These are phyloP conservation scores for Syngnathoides biaculeatus DNA, from an alignment of 2,113 vertebrate genomes.

Conservation along the genomic window DNA sequence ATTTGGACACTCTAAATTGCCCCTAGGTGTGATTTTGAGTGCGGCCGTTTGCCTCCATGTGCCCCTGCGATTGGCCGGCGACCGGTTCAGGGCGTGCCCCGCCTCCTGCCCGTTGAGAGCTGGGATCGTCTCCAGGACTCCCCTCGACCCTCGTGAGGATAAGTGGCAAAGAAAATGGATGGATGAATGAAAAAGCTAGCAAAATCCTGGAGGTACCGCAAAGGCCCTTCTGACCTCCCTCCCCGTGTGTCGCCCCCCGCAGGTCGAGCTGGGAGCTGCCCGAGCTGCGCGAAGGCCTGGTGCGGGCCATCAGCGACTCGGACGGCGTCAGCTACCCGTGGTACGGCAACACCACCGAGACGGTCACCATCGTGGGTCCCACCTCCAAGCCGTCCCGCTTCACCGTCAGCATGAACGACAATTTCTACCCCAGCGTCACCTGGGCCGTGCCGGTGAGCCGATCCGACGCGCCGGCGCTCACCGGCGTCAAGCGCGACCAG, in stretches of 20 bases:
- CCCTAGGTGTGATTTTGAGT: too few relatives aligned
- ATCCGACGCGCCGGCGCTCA: slow-evolving; percentile 90
- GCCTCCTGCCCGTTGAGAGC: too few relatives aligned
- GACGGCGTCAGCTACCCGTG: slow-evolving; percentile 98
- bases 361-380: slow-evolving; percentile 90
- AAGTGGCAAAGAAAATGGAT: too few relatives aligned
- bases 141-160: too few relatives aligned
- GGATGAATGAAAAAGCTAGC: too few relatives aligned
- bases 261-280: slow-evolving; percentile 99
- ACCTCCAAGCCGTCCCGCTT: slow-evolving; percentile 92
- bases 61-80: too few relatives aligned
- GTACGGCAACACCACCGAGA: slow-evolving; percentile 99
- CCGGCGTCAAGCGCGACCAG: slow-evolving; percentile 95
- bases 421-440: slow-evolving; percentile 98
- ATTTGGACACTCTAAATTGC: too few relatives aligned
- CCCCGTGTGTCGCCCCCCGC: slow-evolving; percentile 6
- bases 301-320: slow-evolving; percentile 96
- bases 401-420: slow-evolving; percentile 98
- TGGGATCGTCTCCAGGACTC: too few relatives aligned
- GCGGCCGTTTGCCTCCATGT: too few relatives aligned
- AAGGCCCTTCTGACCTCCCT: neutral
- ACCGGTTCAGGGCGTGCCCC: too few relatives aligned
- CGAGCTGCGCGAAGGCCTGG: slow-evolving; percentile 88
- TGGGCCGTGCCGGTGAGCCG: slow-evolving; percentile 98
- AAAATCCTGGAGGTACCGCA: neutral